Conservation (phyloP, 2,797 vertebrate genomes). For the Lepilemur septentrionalis region DNA sequence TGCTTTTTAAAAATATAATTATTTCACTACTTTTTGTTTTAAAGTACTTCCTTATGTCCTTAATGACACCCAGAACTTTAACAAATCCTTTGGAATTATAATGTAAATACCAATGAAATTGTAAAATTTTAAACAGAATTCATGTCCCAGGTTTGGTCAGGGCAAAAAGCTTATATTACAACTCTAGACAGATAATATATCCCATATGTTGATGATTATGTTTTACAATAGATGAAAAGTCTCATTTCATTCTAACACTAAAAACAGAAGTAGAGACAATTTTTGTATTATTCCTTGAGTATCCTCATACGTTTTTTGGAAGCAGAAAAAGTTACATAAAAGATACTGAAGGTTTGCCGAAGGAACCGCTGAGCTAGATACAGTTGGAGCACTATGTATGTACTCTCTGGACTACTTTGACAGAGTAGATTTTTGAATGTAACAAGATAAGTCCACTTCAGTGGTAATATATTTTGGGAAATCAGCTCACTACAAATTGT, state of each 20-base stretch:
- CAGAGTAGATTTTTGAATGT: too few species aligned
- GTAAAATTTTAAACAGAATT: slow-evolving; percentile 73
- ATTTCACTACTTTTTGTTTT: slow-evolving; percentile 48
- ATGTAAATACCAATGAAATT: slow-evolving; percentile 70
- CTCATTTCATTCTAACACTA: slow-evolving; percentile 64
- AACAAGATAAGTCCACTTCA: too few species aligned
- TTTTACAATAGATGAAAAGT: slow-evolving; percentile 59
- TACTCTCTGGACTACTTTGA: too few species aligned
- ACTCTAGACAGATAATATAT: slow-evolving; percentile 60
- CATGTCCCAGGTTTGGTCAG: slow-evolving; percentile 39
- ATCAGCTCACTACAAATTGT: too few species aligned
- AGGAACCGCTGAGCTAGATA: too few species aligned
- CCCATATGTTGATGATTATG: slow-evolving; percentile 59
- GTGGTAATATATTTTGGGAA: too few species aligned
- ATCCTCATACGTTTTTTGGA: neutral
- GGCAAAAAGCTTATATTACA: slow-evolving; percentile 50
- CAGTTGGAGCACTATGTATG: too few species aligned
- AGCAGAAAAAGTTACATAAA: slow-evolving; percentile 61
- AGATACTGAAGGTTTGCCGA: slow-evolving; percentile 41
- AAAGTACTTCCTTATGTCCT: slow-evolving; percentile 40
- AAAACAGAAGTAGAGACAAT: slow-evolving; percentile 49
- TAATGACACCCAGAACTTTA: slow-evolving; percentile 60
- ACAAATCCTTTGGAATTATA: slow-evolving; percentile 68
- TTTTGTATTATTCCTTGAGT: slow-evolving; percentile 63
- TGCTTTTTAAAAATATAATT: slow-evolving; percentile 4